Conservation (phyloP, 2,113 vertebrate genomes). For the Cyprinodon brontotheroides region DNA sequence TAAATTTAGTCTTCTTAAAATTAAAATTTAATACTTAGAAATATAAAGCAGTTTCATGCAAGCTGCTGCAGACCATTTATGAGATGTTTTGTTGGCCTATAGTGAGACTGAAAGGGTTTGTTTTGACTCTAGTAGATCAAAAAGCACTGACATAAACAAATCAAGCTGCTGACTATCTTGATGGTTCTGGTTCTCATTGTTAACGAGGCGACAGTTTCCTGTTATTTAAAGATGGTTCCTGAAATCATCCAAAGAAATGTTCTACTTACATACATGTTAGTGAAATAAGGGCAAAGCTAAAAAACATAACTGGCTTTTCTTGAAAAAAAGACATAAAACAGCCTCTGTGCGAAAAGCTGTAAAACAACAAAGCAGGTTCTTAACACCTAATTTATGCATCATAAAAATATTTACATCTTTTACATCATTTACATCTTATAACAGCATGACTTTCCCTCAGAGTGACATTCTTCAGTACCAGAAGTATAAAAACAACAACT, state of each 20-base stretch:
- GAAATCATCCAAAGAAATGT: slow-evolving; percentile 46
- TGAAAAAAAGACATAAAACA: slow-evolving; percentile 8
- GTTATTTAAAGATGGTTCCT: not conserved
- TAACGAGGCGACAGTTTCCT: slow-evolving; percentile 29
- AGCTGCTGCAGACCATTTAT: not conserved
- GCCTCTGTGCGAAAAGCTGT: not conserved
- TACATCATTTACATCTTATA: not conserved
- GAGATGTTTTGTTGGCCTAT: not conserved
- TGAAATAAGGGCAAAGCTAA: not conserved
- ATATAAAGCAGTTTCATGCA: not conserved
- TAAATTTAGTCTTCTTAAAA: not conserved
- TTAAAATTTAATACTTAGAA: too few species aligned
- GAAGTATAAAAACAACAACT: slow-evolving; percentile 3
- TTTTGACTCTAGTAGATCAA: not conserved
- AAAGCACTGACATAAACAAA: not conserved
- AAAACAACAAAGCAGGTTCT: not conserved
- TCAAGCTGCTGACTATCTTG: not conserved
- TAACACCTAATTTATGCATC: not conserved
- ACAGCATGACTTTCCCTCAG: not conserved
- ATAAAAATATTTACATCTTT: too few species aligned
- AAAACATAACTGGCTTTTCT: slow-evolving; percentile 32
- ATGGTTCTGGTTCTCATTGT: not conserved
- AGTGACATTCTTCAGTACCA: not conserved
- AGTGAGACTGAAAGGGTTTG: not conserved
- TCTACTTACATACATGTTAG: slow-evolving; percentile 15